Conservation (phyloP, 2,797 vertebrate species). For the Clarias laeviceps region DNA sequence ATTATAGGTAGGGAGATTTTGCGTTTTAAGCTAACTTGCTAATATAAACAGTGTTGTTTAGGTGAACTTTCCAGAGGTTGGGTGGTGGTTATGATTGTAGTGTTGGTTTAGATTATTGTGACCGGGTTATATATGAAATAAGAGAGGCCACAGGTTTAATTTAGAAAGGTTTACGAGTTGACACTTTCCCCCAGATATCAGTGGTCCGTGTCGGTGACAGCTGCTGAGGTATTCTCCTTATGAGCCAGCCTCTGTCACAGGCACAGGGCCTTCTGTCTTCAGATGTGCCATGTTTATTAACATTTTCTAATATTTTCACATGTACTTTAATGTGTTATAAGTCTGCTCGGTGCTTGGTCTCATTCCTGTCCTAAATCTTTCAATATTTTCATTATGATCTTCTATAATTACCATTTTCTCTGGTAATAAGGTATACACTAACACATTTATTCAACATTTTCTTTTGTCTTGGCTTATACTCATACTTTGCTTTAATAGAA, state of each 20-base stretch:
- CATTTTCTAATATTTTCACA: neutral
- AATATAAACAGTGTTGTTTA: slow-evolving; percentile 50
- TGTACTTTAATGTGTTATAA: neutral
- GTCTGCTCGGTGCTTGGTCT: neutral
- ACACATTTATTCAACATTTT: neutral
- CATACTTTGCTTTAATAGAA: neutral
- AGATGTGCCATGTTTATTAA: no score
- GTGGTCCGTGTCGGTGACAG: slow-evolving; percentile 40
- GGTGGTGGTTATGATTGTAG: neutral
- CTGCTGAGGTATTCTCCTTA: slow-evolving; percentile 48
- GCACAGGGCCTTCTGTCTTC: neutral
- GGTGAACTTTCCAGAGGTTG: neutral
- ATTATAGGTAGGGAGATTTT: slow-evolving; percentile 3
- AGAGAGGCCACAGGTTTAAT: neutral
- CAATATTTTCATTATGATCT: neutral
- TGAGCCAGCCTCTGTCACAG: slow-evolving; percentile 18
- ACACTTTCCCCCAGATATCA: neutral
- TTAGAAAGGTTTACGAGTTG: neutral
- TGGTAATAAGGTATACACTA: neutral
- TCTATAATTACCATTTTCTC: neutral
- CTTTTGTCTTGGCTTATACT: neutral
- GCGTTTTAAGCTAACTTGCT: slow-evolving; percentile 51
- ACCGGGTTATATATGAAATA: neutral
- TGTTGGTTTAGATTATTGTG: neutral
- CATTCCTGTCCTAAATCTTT: neutral